Evolutionary conservation across 2,113 vertebrate species (phyloP).

Genomic region (Stomatorhinus ivindoensis): DNA sequence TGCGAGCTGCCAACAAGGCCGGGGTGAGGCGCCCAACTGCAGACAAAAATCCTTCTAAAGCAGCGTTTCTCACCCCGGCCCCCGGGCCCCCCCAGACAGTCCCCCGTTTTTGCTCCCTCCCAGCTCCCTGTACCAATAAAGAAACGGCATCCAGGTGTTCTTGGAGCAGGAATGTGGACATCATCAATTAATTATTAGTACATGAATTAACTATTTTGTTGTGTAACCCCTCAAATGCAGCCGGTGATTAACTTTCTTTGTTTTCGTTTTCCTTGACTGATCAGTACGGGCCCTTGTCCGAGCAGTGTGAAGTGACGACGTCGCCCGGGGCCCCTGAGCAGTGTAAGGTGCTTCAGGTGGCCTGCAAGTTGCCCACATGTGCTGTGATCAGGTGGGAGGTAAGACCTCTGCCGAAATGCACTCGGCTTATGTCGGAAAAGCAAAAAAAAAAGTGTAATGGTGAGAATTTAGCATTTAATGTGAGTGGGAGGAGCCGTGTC

Average conservation of each 20-base stretch:
- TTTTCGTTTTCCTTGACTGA: neutral
- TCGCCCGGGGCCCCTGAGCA: conserved; percentile 86
- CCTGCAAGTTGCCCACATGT: conserved; percentile 80
- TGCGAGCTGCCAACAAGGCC: conserved; percentile 85
- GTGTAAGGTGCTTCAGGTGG: conserved; percentile 74
- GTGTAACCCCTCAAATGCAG: neutral
- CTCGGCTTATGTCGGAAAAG: neutral
- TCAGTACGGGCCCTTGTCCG: conserved; percentile 82
- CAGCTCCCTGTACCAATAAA: no score
- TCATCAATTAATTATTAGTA: neutral
- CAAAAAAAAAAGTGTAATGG: neutral
- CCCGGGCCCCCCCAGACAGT: neutral
- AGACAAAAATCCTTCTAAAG: neutral
- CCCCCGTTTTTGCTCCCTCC: neutral
- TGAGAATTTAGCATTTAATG: neutral
- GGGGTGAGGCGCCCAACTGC: conserved; percentile 66
- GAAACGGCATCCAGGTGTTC: neutral
- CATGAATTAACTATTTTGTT: neutral
- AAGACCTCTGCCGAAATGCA: conserved; percentile 35
- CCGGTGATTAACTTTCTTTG: neutral
- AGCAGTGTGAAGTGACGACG: conserved; percentile 79
- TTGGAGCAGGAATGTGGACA: neutral
- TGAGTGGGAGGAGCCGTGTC: neutral
- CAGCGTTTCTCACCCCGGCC: neutral
- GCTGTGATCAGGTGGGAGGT: conserved; percentile 91